Percentiles rank a stretch among this genome's conserved stretches.
These are phyloP conservation scores for Danaus plexippus DNA, from an alignment of 1,140 invertebrate species.

Conservation along the genomic window DNA sequence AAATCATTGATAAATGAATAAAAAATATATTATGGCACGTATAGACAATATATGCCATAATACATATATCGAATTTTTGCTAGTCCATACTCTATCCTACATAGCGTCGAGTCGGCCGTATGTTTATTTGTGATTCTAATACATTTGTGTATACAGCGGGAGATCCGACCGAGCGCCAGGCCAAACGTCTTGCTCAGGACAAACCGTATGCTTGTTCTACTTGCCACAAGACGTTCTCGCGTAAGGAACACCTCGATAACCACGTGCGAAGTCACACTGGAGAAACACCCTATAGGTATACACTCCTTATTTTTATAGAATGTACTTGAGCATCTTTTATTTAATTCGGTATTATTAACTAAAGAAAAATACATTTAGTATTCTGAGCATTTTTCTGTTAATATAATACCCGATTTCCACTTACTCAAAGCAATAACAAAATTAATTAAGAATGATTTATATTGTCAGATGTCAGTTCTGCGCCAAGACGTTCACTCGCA, in stretches of 20 bases:
- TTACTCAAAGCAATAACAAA: too few relatives aligned
- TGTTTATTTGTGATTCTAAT: neutral
- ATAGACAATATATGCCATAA: too few relatives aligned
- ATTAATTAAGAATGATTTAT: neutral
- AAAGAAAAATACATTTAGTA: neutral
- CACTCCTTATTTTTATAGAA: constrained; percentile 3
- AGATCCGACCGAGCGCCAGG: constrained; percentile 76
- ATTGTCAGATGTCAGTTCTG: constrained; percentile 82
- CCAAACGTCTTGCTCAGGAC: constrained; percentile 84
- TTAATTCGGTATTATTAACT: neutral
- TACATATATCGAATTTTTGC: too few relatives aligned
- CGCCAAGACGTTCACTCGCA: constrained; percentile 87
- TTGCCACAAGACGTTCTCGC: constrained; percentile 89
- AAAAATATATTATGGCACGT: too few relatives aligned
- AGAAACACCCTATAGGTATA: constrained; percentile 82
- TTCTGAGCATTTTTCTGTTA: too few relatives aligned
- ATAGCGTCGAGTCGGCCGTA: neutral
- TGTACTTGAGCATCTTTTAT: neutral
- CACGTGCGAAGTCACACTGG: constrained; percentile 88
- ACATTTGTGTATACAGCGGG: constrained; percentile 34
- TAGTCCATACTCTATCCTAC: neutral
- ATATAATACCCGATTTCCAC: too few relatives aligned
- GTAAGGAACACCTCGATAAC: constrained; percentile 88
- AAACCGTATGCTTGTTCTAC: constrained; percentile 86
- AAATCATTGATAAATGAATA: too few relatives aligned